Percentiles rank a stretch among this genome's conserved stretches.
Conservation (phyloP, 2,888 invertebrate species). For the Operophtera brumata region DNA sequence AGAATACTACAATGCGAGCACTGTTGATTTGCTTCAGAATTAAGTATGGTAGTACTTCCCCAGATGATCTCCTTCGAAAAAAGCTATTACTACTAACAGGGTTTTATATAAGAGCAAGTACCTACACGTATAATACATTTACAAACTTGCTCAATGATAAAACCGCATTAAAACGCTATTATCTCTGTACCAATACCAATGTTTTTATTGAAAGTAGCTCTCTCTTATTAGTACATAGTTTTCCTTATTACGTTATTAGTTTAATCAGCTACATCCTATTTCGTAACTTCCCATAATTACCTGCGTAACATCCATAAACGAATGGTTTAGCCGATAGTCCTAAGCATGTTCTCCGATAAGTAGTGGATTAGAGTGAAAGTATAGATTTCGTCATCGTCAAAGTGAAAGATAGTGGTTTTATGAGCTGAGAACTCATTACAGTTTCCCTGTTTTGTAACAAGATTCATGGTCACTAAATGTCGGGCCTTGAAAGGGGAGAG, state of each 20-base stretch:
- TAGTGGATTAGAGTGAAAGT: conserved; percentile 28
- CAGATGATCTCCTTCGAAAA: too few relatives aligned
- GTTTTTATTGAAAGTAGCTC: too few relatives aligned
- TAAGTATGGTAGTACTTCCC: too few relatives aligned
- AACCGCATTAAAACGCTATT: too few relatives aligned
- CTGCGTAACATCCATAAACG: conserved; percentile 5
- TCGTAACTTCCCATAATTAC: conserved; percentile 10
- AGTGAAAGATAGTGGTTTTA: conserved; percentile 40
- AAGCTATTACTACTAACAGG: too few relatives aligned
- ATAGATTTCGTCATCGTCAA: conserved; percentile 23
- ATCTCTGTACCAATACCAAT: too few relatives aligned
- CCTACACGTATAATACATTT: too few relatives aligned
- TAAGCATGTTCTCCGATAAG: conserved; percentile 10
- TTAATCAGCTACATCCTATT: conserved; percentile 4
- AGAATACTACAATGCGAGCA: too few relatives aligned
- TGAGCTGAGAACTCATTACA: conserved; percentile 36
- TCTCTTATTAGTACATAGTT: background rate
- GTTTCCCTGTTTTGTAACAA: conserved; percentile 47
- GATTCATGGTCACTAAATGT: conserved; percentile 44
- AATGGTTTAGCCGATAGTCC: conserved; percentile 12
- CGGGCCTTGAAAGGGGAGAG: conserved; percentile 33
- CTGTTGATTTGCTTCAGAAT: too few relatives aligned
- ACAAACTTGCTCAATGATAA: too few relatives aligned
- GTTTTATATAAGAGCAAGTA: too few relatives aligned
- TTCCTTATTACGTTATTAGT: background rate